Evolutionary conservation across 2,888 invertebrate species (phyloP).

Genomic region (Conomelus anceps): DNA sequence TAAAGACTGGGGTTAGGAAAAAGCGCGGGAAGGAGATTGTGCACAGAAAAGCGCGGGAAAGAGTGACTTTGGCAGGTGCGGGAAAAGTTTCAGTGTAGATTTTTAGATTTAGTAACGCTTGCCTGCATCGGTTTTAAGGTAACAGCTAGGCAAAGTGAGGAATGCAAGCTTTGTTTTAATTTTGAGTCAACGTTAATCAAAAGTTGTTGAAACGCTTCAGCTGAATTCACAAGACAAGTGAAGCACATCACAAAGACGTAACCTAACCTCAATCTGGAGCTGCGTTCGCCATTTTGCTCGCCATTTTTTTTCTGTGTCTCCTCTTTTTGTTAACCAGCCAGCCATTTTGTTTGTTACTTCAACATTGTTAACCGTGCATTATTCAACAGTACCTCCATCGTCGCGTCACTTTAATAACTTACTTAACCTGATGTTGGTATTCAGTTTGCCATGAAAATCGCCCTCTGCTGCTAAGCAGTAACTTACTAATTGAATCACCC

Average conservation of each 20-base stretch:
- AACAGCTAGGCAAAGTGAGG: not conserved
- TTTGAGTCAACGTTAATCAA: conserved; percentile 10
- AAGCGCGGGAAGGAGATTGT: conserved; percentile 30
- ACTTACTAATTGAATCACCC: not conserved
- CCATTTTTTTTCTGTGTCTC: not conserved
- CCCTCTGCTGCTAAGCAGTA: not conserved
- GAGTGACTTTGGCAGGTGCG: not conserved
- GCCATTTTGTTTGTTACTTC: not conserved
- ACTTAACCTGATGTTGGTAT: not conserved
- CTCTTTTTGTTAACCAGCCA: too few relatives aligned
- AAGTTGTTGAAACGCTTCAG: not conserved
- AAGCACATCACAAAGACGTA: not conserved
- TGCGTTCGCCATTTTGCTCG: not conserved
- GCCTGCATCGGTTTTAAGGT: not conserved
- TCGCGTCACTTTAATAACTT: not conserved
- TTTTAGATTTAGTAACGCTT: conserved; percentile 24
- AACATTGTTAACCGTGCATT: not conserved
- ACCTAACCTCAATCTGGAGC: not conserved
- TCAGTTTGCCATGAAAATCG: not conserved
- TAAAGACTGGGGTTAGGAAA: conserved; percentile 37
- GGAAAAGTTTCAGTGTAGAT: conserved; percentile 20
- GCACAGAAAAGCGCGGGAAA: conserved; percentile 34
- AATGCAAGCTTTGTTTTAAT: conserved; percentile 6
- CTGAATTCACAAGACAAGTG: not conserved
- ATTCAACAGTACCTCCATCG: not conserved